Conservation (phyloP, 2,888 invertebrate species). For the Bombylius discolor region DNA sequence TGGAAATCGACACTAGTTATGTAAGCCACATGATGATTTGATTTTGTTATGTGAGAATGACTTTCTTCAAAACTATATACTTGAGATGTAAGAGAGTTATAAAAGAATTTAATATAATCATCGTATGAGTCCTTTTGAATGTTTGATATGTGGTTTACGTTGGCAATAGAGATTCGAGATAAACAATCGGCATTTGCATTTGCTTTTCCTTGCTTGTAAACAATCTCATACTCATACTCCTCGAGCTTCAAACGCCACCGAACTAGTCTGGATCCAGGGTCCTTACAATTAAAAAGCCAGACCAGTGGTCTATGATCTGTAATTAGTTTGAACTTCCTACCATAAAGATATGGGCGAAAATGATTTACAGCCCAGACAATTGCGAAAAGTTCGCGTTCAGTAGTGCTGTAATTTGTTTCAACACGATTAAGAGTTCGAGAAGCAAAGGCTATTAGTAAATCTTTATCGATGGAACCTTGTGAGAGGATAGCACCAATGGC, state of each 20-base stretch:
- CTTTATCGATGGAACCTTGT: background rate
- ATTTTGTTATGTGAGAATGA: too few species aligned
- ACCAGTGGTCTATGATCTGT: conserved; percentile 21
- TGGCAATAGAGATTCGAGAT: conserved; percentile 8
- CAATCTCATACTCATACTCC: conserved; percentile 20
- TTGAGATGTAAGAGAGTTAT: too few species aligned
- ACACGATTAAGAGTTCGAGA: conserved; percentile 16
- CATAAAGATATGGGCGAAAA: conserved; percentile 22
- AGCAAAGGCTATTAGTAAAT: conserved; percentile 17
- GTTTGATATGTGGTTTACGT: background rate
- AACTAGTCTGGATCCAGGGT: conserved; percentile 16
- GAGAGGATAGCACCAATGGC: background rate
- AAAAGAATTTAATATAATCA: too few species aligned
- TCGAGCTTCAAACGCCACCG: conserved; percentile 20
- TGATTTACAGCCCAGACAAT: conserved; percentile 17
- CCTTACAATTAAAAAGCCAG: conserved; percentile 16
- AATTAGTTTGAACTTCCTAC: conserved; percentile 17
- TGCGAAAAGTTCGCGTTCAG: conserved; percentile 18
- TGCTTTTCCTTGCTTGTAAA: conserved; percentile 16
- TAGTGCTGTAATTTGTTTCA: conserved; percentile 14
- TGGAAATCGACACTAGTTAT: too few species aligned
- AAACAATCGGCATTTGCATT: conserved; percentile 23
- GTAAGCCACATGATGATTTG: too few species aligned
- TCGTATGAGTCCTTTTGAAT: too few species aligned
- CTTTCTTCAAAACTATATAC: too few species aligned